These are phyloP conservation scores for Taeniopygia guttata DNA, from an alignment of 2,797 vertebrate genomes.

Conservation along the genomic window DNA sequence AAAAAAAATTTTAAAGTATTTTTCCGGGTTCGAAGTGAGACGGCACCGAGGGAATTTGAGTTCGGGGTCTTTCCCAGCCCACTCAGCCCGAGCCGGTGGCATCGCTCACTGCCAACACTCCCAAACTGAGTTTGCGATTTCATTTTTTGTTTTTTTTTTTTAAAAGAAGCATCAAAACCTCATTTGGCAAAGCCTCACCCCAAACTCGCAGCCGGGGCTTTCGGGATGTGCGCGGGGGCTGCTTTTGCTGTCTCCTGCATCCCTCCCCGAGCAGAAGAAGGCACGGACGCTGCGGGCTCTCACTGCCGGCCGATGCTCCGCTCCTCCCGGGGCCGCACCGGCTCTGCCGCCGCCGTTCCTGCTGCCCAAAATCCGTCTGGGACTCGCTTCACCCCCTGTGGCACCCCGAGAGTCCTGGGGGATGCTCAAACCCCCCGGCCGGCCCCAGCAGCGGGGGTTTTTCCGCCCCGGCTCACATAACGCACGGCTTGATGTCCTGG, in stretches of 20 bases:
- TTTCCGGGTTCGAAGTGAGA: not conserved
- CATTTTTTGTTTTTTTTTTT: not conserved
- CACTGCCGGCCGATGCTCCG: constrained; percentile 17
- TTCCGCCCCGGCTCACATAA: constrained; percentile 85
- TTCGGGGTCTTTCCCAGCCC: not conserved
- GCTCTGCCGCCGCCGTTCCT: not conserved
- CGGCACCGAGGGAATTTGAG: not conserved
- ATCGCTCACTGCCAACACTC: not conserved
- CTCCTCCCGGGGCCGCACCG: not conserved
- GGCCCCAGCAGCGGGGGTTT: not conserved
- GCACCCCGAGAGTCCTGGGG: not conserved
- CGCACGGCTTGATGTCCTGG: constrained; percentile 99
- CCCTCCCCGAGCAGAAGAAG: not conserved
- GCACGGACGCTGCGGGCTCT: not conserved
- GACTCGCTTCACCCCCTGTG: not conserved
- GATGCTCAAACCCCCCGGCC: not conserved
- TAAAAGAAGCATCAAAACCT: not conserved
- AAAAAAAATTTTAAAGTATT: not conserved
- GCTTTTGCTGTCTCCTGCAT: not conserved
- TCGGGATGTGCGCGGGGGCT: not conserved
- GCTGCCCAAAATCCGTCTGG: not conserved
- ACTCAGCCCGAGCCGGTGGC: not conserved
- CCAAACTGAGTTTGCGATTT: not conserved
- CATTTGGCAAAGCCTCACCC: not conserved
- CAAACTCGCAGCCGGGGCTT: not conserved